Percentiles rank a stretch among this genome's conserved stretches.
Evolutionary conservation across 2,113 vertebrate species (phyloP).

Genomic region (Antigone vipio): DNA sequence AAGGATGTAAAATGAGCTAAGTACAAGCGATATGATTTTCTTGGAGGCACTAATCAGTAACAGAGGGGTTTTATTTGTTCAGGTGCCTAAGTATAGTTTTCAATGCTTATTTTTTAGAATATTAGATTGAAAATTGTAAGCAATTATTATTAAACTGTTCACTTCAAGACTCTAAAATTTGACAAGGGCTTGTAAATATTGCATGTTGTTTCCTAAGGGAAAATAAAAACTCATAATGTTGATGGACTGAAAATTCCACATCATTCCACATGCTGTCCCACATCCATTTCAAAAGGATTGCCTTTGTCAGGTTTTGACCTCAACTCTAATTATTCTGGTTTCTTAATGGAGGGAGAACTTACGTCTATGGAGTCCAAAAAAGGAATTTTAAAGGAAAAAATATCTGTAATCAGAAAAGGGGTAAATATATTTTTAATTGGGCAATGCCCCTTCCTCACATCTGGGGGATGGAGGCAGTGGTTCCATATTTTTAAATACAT

Average conservation of each 20-base stretch:
- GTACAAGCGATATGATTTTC: fast-evolving
- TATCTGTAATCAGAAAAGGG: background rate
- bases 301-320: background rate
- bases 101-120: background rate
- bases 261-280: background rate
- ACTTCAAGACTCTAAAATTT: background rate
- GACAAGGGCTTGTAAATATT: background rate
- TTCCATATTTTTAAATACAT: background rate
- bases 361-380: background rate
- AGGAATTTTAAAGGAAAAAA: background rate
- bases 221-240: background rate
- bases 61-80: background rate
- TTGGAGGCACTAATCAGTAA: background rate
- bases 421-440: background rate
- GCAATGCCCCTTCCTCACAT: background rate
- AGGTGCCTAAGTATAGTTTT: background rate
- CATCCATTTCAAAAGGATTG: background rate
- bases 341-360: background rate
- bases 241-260: background rate
- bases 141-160: background rate
- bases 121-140: background rate
- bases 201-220: background rate
- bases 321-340: background rate
- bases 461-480: background rate
- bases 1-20: background rate